Evolutionary conservation across 1,140 invertebrate genomes (phyloP).

Genomic region (Paramacrobiotus metropolitanus): DNA sequence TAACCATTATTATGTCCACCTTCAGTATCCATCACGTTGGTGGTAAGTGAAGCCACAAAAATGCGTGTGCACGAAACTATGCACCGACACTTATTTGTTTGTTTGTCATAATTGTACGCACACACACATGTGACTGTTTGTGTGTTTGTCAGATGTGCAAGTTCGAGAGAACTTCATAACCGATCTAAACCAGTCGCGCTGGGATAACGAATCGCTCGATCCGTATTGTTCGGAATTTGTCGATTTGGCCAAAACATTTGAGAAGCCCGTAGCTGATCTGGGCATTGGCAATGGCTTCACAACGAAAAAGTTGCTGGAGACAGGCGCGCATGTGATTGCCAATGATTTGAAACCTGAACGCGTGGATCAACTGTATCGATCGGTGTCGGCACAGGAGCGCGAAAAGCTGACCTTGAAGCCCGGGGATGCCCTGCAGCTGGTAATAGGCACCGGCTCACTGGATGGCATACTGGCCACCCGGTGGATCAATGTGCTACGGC

Average conservation of each 20-base stretch:
- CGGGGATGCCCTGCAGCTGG: conserved; percentile 3
- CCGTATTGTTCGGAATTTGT: conserved; percentile 1
- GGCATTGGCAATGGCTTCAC: conserved; percentile 1
- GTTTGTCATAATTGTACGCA: too few relatives aligned
- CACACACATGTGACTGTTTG: too few relatives aligned
- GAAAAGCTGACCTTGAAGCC: background rate
- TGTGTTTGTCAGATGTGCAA: background rate
- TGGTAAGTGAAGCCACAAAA: too few relatives aligned
- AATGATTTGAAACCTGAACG: background rate
- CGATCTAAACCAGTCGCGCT: background rate
- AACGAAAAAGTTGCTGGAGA: background rate
- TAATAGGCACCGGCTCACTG: background rate
- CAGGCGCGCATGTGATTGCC: background rate
- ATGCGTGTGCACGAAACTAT: too few relatives aligned
- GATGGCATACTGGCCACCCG: background rate
- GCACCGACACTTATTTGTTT: too few relatives aligned
- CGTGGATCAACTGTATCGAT: background rate
- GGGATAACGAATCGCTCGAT: conserved; percentile 1
- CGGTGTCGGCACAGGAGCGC: background rate
- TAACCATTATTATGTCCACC: too few relatives aligned
- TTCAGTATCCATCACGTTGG: too few relatives aligned
- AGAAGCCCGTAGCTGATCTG: background rate
- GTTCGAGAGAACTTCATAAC: background rate
- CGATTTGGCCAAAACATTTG: background rate
- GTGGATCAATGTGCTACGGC: background rate